Evolutionary conservation across 1,140 invertebrate genomes (phyloP).

Genomic region (Argopecten irradians): DNA sequence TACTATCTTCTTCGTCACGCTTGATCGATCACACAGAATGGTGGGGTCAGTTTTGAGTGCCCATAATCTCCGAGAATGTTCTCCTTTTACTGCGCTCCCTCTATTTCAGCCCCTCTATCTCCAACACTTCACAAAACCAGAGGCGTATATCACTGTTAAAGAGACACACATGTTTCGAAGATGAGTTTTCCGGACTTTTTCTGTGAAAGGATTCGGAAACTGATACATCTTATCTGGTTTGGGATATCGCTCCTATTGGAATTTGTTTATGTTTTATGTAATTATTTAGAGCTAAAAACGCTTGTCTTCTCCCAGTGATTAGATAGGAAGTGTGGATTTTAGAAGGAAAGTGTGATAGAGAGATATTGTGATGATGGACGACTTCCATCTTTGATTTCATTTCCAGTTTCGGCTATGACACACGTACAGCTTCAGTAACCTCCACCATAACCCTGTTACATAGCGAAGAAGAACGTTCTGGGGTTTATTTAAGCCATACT

Average conservation of each 20-base stretch:
- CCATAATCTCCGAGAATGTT: not conserved
- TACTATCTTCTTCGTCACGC: not conserved
- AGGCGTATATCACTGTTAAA: not conserved
- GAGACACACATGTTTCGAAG: constrained; percentile 16
- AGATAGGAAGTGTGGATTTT: not conserved
- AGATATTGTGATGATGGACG: not conserved
- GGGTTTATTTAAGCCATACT: too few species aligned
- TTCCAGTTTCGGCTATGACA: not conserved
- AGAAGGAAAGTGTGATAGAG: not conserved
- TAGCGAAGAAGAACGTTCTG: too few species aligned
- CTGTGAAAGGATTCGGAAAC: not conserved
- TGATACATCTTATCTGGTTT: not conserved
- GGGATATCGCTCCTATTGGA: not conserved
- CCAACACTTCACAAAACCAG: not conserved
- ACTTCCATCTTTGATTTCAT: not conserved
- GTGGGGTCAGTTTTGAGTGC: not conserved
- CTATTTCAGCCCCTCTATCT: not conserved
- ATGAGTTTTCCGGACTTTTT: constrained; percentile 3
- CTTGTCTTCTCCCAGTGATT: not conserved
- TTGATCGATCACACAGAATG: not conserved
- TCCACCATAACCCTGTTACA: not conserved
- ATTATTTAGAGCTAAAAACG: constrained; percentile 1
- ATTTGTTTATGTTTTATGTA: constrained; percentile 13
- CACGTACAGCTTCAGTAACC: too few species aligned
- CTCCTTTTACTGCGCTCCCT: not conserved